Conservation (phyloP, 1,140 invertebrate genomes). For the Caenorhabditis tropicalis region DNA sequence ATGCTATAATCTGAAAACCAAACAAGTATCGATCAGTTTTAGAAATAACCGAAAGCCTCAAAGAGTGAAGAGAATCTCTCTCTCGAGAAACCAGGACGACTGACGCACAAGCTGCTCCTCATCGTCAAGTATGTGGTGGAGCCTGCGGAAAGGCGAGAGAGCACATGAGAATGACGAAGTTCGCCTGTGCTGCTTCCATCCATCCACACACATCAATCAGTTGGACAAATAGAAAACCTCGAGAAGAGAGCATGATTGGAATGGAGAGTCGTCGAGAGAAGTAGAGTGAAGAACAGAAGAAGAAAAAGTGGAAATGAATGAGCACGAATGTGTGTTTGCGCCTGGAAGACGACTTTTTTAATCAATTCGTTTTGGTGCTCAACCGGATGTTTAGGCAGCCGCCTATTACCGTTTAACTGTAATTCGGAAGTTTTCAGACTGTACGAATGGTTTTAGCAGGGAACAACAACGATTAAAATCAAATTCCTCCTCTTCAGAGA, state of each 20-base stretch:
- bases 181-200: not conserved
- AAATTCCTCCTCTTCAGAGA: too few species aligned
- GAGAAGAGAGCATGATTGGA: not conserved
- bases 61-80: too few species aligned
- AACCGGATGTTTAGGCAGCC: too few species aligned
- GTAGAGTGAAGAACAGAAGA: not conserved
- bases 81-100: too few species aligned
- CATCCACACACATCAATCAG: slow-evolving; percentile 36
- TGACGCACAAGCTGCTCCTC: not conserved
- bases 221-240: slow-evolving; percentile 26
- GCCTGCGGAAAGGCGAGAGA: not conserved
- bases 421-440: too few species aligned
- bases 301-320: not conserved
- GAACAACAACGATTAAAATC: slow-evolving; percentile 4
- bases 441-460: too few species aligned
- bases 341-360: too few species aligned
- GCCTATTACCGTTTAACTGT: too few species aligned
- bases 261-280: not conserved
- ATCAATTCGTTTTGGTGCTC: too few species aligned
- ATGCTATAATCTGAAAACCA: too few species aligned
- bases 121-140: not conserved
- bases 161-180: slow-evolving; percentile 22
- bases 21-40: too few species aligned
- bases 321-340: not conserved
- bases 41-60: too few species aligned